phyloP scores from a whole-genome alignment of 2,888 invertebrate species.

The Adelphocoris suturalis region DNA sequence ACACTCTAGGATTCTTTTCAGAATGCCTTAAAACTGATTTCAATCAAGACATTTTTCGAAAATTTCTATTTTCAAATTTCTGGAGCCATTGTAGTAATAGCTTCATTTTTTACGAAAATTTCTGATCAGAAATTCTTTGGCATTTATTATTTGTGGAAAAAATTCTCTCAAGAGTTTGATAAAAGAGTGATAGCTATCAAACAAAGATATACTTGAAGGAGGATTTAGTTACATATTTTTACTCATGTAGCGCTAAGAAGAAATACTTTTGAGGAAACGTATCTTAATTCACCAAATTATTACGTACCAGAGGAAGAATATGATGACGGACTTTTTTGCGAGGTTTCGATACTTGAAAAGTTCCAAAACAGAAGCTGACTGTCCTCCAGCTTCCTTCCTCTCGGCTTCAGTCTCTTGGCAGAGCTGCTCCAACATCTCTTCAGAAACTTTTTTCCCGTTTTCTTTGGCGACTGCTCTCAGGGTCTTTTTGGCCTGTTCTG shows the following conservation, averaged over 20 bases:
- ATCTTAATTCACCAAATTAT: neutral
- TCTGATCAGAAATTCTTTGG: too few relatives aligned
- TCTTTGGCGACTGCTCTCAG: constrained; percentile 84
- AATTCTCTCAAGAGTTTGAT: too few relatives aligned
- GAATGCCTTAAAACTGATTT: too few relatives aligned
- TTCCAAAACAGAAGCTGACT: constrained; percentile 75
- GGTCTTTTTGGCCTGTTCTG: constrained; percentile 82
- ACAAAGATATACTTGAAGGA: too few relatives aligned
- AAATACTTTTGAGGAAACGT: neutral
- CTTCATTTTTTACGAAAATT: too few relatives aligned
- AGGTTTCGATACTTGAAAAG: constrained; percentile 83
- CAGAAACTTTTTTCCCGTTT: constrained; percentile 82
- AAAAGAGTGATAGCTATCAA: too few relatives aligned
- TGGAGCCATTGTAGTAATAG: too few relatives aligned
- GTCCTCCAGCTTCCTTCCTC: constrained; percentile 75
- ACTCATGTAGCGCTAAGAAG: neutral
- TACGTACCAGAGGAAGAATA: constrained; percentile 87
- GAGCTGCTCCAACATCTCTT: constrained; percentile 81
- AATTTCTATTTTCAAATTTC: too few relatives aligned
- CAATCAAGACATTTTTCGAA: too few relatives aligned
- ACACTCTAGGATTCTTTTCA: too few relatives aligned
- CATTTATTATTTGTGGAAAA: too few relatives aligned
- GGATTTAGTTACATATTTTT: too few relatives aligned
- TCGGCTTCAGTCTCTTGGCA: constrained; percentile 77
- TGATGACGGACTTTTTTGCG: constrained; percentile 83